Conservation (phyloP, 2,797 vertebrate genomes). For the Paratrypauchen microcephalus region DNA sequence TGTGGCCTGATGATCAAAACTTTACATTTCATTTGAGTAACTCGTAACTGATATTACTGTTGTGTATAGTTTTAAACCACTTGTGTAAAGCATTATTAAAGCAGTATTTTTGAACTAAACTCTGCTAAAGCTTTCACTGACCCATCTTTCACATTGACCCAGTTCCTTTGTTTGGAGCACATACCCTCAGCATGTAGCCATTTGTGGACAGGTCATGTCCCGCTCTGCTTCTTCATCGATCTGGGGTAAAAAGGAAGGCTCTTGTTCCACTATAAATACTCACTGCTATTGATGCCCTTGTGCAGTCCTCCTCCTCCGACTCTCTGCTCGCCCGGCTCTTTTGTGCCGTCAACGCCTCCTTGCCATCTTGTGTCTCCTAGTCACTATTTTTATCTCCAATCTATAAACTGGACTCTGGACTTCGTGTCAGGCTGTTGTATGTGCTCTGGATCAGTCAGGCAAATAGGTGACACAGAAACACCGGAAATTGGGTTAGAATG, state of each 20-base stretch:
- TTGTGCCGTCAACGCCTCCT: slow-evolving; percentile 15
- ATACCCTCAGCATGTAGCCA: slow-evolving; percentile 18
- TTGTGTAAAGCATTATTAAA: no score
- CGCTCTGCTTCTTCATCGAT: slow-evolving; percentile 55
- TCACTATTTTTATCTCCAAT: slow-evolving; percentile 47
- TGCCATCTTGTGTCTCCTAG: slow-evolving; percentile 2
- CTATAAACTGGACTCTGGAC: slow-evolving; percentile 37
- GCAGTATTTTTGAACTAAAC: background rate
- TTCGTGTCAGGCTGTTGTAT: slow-evolving; percentile 26
- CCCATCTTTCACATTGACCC: slow-evolving; percentile 12
- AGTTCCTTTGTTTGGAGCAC: slow-evolving; percentile 8
- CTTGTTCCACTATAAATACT: slow-evolving; percentile 68
- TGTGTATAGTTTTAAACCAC: no score
- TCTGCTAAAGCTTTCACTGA: background rate
- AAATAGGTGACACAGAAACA: slow-evolving; percentile 10
- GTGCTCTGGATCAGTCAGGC: background rate
- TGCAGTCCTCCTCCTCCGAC: slow-evolving; percentile 20
- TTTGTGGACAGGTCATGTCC: slow-evolving; percentile 29
- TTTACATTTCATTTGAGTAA: background rate
- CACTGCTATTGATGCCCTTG: slow-evolving; percentile 34
- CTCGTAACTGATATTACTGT: background rate
- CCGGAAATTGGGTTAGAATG: background rate
- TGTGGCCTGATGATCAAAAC: background rate
- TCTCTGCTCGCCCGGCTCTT: background rate
- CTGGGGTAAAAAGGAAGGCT: slow-evolving; percentile 36